Evolutionary conservation across 2,888 invertebrate genomes (phyloP), one percentile per base, ranked within the genome.

Genomic region (Drosophila anomalata): DNA sequence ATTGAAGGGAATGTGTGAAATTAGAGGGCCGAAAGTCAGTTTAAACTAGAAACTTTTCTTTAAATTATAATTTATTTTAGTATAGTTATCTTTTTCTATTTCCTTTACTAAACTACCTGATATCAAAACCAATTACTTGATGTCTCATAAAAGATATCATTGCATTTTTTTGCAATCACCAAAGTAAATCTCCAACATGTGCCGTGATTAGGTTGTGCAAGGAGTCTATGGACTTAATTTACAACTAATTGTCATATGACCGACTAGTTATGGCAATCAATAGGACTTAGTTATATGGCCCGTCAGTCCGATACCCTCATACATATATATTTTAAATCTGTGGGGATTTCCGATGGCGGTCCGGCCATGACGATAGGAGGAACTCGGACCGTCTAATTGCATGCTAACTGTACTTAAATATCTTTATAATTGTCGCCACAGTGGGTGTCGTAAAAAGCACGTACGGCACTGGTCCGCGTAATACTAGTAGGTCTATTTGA

Each of bases 171-270:
- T 22, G 0, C 22, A 44, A 26, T 26, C 8, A 9, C n/a, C 5
- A 8, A 22, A 6, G 29, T 36, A 70, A 70, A 70, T 52, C 71
- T 62, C 33, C 14, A 33, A 55, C 69, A 70, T 70, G 42, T 42
- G 42, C 55, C 26, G 46, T 42, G 48, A 42, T 51, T 47, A 52
- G 65, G 48, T 62, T 65, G 63, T 52, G 24, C 24, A 52, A 63
- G 29, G 29, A 63, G 46, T 62, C 29, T 42, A 47, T 61, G 67
- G 77, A 53, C 60, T 85, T 88, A 85, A 87, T 87, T 86, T 86
- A 85, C 68, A 88, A 85, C 89, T 88, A 89, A 89, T 89, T 90
- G 89, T 90, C 89, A 90, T 89, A 86, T 90, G 89, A 89, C 89
- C 77, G 69, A 74, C 80, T 86, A 80, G 76, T 77, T 75, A 84